Evolutionary conservation across 2,888 invertebrate genomes (phyloP), one percentile per base, ranked within the genome.

Genomic region (Lottia scabra): DNA sequence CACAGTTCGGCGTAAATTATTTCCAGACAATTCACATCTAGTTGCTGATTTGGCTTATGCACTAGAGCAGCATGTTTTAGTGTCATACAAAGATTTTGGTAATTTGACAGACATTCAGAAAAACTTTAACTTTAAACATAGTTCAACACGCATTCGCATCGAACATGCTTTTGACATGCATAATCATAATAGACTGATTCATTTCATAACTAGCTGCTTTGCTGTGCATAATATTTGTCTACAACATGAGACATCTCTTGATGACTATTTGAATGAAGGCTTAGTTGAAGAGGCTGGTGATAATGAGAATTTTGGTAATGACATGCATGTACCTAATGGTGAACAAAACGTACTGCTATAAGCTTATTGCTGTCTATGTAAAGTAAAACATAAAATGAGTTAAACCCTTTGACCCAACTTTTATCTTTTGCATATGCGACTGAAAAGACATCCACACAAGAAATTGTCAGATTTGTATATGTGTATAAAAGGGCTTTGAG

Each of bases 61-160:
- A 10, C 48, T 48, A 56, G n/a, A 56, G 19, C 19, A 56, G 19
- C 56, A 56, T 56, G 19, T 56, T 56, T 56, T 56, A 23, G 56
- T 56, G 56, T 19, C 56, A 19, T n/a, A 56, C 19, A 56, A n/a
- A 56, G 56, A 56, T 56, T 56, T 56, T 56, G n/a, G 56, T 23
- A 56, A 48, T 48, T 48, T 48, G 48, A 19, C 56, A 48, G 48
- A 56, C 56, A 56, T 56, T 56, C n/a, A 56, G 56, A 56, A 56
- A 56, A 56, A 13, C 19, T 19, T 10, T 56, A 56, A 56, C 56
- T 56, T 56, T n/a, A 56, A 56, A 56, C 56, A 56, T n/a, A 56
- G 56, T 56, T 56, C 56, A 56, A 56, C 56, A 23, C 56, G 56
- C 13, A 56, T 56, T 19, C 56, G 56, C 19, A 56, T 56, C 56